Percentiles rank a stretch among this genome's conserved stretches.
Conservation (phyloP, 2,888 invertebrate genomes). For the Prionchulus punctatus region DNA sequence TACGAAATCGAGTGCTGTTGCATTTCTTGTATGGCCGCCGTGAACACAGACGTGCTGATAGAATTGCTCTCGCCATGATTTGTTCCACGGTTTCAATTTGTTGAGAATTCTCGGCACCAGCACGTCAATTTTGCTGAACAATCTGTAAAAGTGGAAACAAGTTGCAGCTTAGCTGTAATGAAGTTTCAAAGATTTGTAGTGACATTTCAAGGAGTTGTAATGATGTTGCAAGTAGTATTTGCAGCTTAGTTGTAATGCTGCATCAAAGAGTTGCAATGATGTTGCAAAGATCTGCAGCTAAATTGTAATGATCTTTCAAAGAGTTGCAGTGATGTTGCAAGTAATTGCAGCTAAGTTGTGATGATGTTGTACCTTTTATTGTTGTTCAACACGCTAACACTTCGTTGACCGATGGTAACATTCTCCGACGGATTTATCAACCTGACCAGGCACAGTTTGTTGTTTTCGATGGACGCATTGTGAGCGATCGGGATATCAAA, state of each 20-base stretch:
- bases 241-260: no score
- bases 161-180: no score
- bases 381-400: no score
- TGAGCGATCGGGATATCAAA: constrained; percentile 43
- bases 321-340: no score
- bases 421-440: constrained; percentile 33
- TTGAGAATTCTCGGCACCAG: constrained; percentile 28
- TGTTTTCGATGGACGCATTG: constrained; percentile 45
- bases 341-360: no score
- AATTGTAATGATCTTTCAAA: no score
- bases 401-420: constrained; percentile 15
- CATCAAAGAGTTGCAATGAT: no score
- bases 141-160: constrained; percentile 36
- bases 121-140: constrained; percentile 40
- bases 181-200: no score
- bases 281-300: no score
- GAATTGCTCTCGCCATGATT: constrained; percentile 42
- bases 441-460: constrained; percentile 45
- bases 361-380: no score
- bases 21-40: constrained; percentile 42
- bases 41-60: constrained; percentile 43
- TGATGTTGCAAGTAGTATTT: no score
- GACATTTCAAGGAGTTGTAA: no score
- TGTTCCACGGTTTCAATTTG: constrained; percentile 39
- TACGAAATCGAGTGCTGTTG: constrained; percentile 35